phyloP scores from a whole-genome alignment of 2,113 vertebrate genomes.

The Vireo altiloquus region DNA sequence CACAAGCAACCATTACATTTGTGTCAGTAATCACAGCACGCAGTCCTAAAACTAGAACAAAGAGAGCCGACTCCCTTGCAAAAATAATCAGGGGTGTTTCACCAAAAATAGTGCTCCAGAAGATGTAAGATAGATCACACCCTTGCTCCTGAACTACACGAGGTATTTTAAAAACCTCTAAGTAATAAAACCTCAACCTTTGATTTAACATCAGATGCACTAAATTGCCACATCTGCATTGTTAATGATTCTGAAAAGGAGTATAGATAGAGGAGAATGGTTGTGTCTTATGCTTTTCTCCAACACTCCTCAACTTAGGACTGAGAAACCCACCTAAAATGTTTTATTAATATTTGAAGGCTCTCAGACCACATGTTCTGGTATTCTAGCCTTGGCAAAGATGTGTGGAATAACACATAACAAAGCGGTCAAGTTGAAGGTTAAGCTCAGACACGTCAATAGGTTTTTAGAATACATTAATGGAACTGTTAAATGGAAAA shows the following conservation, averaged over 20 bases:
- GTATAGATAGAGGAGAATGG: background rate
- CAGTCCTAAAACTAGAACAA: constrained; percentile 38
- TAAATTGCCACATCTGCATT: background rate
- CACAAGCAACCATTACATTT: constrained; percentile 66
- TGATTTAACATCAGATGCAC: background rate
- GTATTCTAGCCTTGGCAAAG: background rate
- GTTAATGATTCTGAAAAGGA: background rate
- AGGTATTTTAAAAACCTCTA: background rate
- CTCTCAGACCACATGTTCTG: background rate
- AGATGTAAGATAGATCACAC: background rate
- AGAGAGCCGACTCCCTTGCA: constrained; percentile 5
- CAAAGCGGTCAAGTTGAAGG: background rate
- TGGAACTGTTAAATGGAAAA: background rate
- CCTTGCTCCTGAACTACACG: background rate
- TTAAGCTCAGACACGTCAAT: background rate
- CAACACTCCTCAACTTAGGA: background rate
- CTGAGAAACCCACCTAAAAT: background rate
- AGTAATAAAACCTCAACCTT: background rate
- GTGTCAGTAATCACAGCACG: constrained; percentile 66
- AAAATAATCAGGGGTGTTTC: constrained; percentile 26
- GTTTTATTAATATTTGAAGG: background rate
- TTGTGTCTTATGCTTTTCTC: background rate
- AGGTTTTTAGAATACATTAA: background rate
- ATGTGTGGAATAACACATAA: background rate
- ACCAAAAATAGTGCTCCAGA: constrained; percentile 17